Percentiles rank a stretch among this genome's conserved stretches.
These are phyloP conservation scores for Cataglyphis altisquamis DNA, from an alignment of 2,888 invertebrate genomes.

Conservation along the genomic window DNA sequence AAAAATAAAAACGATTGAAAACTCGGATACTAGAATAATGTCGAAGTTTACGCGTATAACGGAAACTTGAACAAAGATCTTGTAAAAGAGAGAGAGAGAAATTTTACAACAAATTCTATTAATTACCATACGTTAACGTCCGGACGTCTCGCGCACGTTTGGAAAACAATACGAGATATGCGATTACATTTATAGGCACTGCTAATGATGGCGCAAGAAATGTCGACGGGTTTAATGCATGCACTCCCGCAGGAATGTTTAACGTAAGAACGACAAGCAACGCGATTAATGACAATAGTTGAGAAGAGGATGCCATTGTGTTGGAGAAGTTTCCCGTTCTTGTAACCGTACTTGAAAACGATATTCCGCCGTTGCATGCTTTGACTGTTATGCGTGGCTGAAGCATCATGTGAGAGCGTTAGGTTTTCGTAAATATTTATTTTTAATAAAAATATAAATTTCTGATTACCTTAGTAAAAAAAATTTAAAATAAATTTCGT, in stretches of 20 bases:
- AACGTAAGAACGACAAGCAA: conserved; percentile 52
- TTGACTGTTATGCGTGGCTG: conserved; percentile 35
- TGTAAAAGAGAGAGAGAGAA: background rate
- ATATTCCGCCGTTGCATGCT: conserved; percentile 36
- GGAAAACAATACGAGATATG: conserved; percentile 46
- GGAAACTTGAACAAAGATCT: conserved; percentile 3
- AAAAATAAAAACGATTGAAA: conserved; percentile 44
- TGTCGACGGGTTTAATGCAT: conserved; percentile 45
- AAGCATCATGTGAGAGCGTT: conserved; percentile 22
- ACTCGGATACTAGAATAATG: conserved; percentile 25
- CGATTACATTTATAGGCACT: conserved; percentile 42
- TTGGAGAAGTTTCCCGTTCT: conserved; percentile 45
- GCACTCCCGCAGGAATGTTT: conserved; percentile 44
- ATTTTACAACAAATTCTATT: conserved; percentile 26
- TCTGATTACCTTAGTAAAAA: background rate
- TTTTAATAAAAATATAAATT: conserved; percentile 7
- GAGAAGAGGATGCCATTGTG: conserved; percentile 47
- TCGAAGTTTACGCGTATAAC: conserved; percentile 1
- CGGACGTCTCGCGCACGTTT: conserved; percentile 24
- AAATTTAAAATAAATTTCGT: background rate
- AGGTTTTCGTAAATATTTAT: conserved; percentile 5
- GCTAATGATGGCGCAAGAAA: conserved; percentile 55
- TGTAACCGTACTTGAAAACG: conserved; percentile 36
- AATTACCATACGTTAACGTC: conserved; percentile 41
- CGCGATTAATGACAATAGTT: conserved; percentile 53